Evolutionary conservation across 2,888 invertebrate species (phyloP).

Genomic region (Patella depressa): DNA sequence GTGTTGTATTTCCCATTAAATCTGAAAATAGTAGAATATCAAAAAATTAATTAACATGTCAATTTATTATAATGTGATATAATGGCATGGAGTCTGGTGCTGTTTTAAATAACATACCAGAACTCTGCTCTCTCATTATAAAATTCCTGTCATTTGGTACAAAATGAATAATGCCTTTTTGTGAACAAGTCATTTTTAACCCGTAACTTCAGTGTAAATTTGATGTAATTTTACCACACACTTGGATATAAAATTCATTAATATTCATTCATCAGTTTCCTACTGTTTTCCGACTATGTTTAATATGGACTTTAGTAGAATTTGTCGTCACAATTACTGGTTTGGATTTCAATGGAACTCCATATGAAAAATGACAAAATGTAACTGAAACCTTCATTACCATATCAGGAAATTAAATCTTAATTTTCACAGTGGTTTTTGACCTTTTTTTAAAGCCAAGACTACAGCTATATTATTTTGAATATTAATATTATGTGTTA

Average conservation of each 20-base stretch:
- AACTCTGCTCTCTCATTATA: too few relatives aligned
- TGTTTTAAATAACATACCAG: too few relatives aligned
- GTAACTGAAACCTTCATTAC: neutral
- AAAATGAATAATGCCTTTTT: too few relatives aligned
- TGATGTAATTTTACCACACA: slow-evolving; percentile 9
- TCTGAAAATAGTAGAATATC: slow-evolving; percentile 37
- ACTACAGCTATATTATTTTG: too few relatives aligned
- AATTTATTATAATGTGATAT: too few relatives aligned
- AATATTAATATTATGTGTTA: too few relatives aligned
- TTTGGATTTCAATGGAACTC: neutral
- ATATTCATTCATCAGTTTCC: neutral
- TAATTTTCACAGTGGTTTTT: neutral
- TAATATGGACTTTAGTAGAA: neutral
- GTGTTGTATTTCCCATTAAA: slow-evolving; percentile 55
- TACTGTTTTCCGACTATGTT: neutral
- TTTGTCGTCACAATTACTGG: neutral
- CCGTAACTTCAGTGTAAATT: neutral
- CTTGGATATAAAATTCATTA: neutral
- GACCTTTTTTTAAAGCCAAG: neutral
- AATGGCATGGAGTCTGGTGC: too few relatives aligned
- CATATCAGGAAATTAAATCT: neutral
- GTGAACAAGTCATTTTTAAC: too few relatives aligned
- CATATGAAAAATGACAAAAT: neutral
- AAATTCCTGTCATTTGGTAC: too few relatives aligned
- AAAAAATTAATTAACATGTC: too few relatives aligned